Evolutionary conservation across 2,888 invertebrate genomes (phyloP).

Genomic region (Troglohyphantes excavatus): DNA sequence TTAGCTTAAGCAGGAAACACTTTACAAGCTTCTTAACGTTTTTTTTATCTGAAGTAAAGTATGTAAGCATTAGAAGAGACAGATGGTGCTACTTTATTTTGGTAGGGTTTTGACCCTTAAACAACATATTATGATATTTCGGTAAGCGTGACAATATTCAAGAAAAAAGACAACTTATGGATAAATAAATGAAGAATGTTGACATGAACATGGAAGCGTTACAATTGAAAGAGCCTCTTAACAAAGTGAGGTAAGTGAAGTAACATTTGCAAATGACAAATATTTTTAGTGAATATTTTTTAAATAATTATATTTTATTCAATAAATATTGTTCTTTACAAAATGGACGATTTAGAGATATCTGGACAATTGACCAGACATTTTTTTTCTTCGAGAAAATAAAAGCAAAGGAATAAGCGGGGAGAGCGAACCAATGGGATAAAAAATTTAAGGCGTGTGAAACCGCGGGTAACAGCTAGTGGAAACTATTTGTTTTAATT

Average conservation of each 20-base stretch:
- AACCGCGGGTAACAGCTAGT: no score
- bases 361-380: no score
- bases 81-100: neutral
- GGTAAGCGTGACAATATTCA: no score
- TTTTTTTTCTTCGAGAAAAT: no score
- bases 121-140: neutral
- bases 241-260: neutral
- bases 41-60: neutral
- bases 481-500: no score
- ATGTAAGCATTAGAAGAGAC: neutral
- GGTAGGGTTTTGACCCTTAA: neutral
- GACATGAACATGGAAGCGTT: neutral
- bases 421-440: no score
- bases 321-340: no score
- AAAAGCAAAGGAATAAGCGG: no score
- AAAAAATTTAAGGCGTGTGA: no score
- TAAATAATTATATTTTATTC: no score
- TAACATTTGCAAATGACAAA: neutral
- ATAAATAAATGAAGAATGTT: neutral
- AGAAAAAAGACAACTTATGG: neutral
- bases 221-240: neutral
- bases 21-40: neutral
- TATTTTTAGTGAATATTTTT: neutral
- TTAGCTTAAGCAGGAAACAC: neutral
- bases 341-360: no score